A percentile compares a stretch with the other conserved stretches of the same genome.
Evolutionary conservation across 2,113 vertebrate genomes (phyloP).

Genomic region (Rhagologus leucostigma): DNA sequence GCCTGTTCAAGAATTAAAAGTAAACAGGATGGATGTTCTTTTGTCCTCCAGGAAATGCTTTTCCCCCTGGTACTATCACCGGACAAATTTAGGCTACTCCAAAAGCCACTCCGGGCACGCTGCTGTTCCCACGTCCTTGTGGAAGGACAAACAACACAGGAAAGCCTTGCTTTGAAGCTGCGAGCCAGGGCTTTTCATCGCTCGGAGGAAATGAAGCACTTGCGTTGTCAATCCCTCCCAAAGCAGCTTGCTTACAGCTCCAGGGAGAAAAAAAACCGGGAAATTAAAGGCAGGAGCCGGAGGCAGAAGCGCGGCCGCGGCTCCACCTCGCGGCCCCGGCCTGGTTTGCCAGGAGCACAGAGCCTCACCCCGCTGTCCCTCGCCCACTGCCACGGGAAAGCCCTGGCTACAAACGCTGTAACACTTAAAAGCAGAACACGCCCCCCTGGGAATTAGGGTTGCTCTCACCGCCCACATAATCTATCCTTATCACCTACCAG

Average conservation of each 20-base stretch:
- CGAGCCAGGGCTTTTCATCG: not conserved
- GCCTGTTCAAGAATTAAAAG: not conserved
- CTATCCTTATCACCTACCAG: not conserved
- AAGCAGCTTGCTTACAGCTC: not conserved
- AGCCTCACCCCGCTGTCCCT: rapidly evolving
- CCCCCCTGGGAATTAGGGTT: too few species aligned
- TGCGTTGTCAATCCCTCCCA: rapidly evolving
- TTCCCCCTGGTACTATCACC: not conserved
- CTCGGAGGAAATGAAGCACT: rapidly evolving
- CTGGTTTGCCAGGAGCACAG: rapidly evolving
- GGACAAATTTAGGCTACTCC: not conserved
- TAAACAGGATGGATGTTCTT: not conserved
- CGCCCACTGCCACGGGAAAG: rapidly evolving
- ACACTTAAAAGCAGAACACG: not conserved
- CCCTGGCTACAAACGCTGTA: rapidly evolving
- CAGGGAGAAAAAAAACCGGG: too few species aligned
- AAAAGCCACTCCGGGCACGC: not conserved
- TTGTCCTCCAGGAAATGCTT: not conserved
- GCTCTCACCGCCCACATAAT: rapidly evolving
- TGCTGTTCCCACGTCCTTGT: not conserved
- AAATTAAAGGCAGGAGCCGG: not conserved
- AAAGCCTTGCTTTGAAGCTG: not conserved
- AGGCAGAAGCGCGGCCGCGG: not conserved
- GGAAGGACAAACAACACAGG: not conserved
- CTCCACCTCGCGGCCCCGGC: not conserved